These are phyloP conservation scores for Pterophyllum scalare DNA, from an alignment of 2,113 vertebrate species.

Conservation along the genomic window DNA sequence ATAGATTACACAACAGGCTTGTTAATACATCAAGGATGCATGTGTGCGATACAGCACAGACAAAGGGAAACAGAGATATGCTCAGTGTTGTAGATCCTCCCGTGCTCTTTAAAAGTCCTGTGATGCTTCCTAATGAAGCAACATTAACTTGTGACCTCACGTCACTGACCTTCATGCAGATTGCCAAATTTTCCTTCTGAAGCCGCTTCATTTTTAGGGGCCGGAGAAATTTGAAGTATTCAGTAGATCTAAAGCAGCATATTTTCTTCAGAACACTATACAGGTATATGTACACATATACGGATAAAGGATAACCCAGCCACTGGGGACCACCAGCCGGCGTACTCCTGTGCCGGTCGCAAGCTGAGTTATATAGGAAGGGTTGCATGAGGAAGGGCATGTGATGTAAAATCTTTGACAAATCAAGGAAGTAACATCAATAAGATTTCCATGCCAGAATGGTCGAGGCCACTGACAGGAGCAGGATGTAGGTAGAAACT, in stretches of 20 bases:
- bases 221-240: background rate
- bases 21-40: background rate
- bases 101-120: background rate
- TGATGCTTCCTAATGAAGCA: background rate
- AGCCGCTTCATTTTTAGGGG: background rate
- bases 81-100: rapidly evolving
- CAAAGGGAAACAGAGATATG: background rate
- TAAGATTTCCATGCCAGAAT: background rate
- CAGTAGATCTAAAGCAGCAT: background rate
- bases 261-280: background rate
- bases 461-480: background rate
- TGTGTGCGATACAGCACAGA: background rate
- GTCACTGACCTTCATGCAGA: background rate
- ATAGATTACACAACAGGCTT: background rate
- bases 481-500: background rate
- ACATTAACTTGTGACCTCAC: background rate
- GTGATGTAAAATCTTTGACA: background rate
- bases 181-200: background rate
- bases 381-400: background rate
- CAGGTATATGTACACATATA: background rate
- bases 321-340: background rate
- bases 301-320: background rate
- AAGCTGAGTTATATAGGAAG: background rate
- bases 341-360: background rate
- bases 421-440: background rate